Evolutionary conservation across 2,888 invertebrate genomes (phyloP).

Genomic region (Drosophila longiperda): DNA sequence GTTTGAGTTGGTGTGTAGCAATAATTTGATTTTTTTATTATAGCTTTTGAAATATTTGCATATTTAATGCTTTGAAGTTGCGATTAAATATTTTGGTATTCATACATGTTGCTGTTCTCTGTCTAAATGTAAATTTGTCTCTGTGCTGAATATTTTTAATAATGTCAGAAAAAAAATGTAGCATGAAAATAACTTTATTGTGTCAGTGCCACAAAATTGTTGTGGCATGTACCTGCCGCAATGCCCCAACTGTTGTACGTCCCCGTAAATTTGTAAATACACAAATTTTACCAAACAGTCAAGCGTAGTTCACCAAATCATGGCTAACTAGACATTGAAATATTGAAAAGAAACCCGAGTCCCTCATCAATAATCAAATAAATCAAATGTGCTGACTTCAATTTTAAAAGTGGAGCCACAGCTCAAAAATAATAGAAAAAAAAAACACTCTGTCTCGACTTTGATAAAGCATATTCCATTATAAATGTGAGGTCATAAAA

Average conservation of each 20-base stretch:
- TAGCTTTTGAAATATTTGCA: neutral
- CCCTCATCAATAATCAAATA: slow-evolving; percentile 1
- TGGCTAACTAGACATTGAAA: neutral
- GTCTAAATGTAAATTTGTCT: neutral
- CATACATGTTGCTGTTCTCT: neutral
- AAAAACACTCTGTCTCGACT: neutral
- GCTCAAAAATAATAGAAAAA: neutral
- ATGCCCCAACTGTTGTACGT: neutral
- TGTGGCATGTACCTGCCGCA: neutral
- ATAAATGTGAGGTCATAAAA: neutral
- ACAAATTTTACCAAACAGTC: neutral
- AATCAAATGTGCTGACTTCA: neutral
- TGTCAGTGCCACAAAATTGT: neutral
- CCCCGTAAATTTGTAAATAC: neutral
- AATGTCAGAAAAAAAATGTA: neutral
- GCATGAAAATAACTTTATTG: neutral
- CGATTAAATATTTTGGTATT: neutral
- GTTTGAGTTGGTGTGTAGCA: neutral
- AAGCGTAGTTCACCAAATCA: neutral
- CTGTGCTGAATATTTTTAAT: neutral
- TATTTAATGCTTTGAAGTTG: neutral
- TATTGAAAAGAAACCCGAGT: neutral
- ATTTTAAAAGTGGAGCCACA: neutral
- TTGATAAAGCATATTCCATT: neutral
- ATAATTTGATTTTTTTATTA: neutral